Conservation (phyloP, 1,140 invertebrate genomes). For the Calephelis nemesis region DNA sequence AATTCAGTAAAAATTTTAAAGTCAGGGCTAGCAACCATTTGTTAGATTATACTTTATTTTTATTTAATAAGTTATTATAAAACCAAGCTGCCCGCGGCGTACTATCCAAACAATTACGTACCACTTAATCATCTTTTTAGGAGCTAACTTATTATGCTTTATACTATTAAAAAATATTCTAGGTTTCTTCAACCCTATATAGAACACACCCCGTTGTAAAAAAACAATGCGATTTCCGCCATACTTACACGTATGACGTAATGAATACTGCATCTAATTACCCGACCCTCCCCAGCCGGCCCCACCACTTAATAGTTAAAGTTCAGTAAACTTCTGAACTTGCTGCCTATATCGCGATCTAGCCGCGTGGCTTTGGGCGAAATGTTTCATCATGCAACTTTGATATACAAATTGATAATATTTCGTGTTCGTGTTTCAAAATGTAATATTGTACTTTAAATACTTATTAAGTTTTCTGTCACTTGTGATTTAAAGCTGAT, state of each 20-base stretch:
- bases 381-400: slow-evolving; percentile 2
- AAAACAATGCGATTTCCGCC: slow-evolving; percentile 13
- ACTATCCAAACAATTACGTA: too few relatives aligned
- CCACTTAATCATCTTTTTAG: too few relatives aligned
- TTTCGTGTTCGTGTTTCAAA: too few relatives aligned
- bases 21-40: too few relatives aligned
- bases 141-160: too few relatives aligned
- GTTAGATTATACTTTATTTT: too few relatives aligned
- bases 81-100: too few relatives aligned
- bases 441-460: too few relatives aligned
- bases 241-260: slow-evolving; percentile 16
- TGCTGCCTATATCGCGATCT: slow-evolving; percentile 16
- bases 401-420: not conserved
- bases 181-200: not conserved
- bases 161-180: not conserved
- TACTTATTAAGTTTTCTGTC: too few relatives aligned
- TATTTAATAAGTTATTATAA: too few relatives aligned
- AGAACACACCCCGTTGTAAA: slow-evolving; percentile 4
- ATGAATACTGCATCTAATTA: slow-evolving; percentile 18
- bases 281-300: slow-evolving; percentile 8
- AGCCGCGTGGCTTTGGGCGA: not conserved
- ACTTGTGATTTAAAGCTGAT: too few relatives aligned
- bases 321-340: slow-evolving; percentile 16
- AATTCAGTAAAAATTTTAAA: too few relatives aligned
- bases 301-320: slow-evolving; percentile 13